Conservation (phyloP, 2,888 invertebrate species). For the Thelaira solivaga region DNA sequence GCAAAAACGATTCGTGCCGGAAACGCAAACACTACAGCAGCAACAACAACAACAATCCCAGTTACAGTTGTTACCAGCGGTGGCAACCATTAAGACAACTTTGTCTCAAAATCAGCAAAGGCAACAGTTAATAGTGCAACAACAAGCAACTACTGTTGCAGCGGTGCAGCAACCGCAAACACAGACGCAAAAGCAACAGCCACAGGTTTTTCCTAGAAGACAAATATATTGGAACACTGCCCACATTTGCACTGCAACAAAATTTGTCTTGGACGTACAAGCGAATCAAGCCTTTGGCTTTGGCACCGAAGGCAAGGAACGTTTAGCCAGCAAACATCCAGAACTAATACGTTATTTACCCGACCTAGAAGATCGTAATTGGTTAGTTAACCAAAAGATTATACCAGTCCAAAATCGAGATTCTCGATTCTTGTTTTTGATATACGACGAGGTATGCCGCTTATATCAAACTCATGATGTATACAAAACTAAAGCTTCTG, state of each 20-base stretch:
- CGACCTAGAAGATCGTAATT: slow-evolving; percentile 82
- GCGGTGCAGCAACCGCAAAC: slow-evolving; percentile 25
- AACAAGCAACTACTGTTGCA: slow-evolving; percentile 3
- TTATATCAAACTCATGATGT: slow-evolving; percentile 79
- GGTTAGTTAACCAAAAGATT: slow-evolving; percentile 80
- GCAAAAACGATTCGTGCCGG: slow-evolving; percentile 56
- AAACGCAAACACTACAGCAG: slow-evolving; percentile 24
- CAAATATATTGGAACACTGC: slow-evolving; percentile 80
- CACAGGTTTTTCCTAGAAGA: slow-evolving; percentile 68
- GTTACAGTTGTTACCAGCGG: slow-evolving; percentile 16
- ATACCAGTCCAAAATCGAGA: slow-evolving; percentile 81
- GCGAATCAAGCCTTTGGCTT: slow-evolving; percentile 76
- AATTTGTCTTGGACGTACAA: slow-evolving; percentile 80
- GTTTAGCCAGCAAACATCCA: slow-evolving; percentile 82
- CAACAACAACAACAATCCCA: slow-evolving; percentile 13
- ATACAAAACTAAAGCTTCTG: slow-evolving; percentile 77
- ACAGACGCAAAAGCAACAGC: slow-evolving; percentile 27
- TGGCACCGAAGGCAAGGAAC: slow-evolving; percentile 78
- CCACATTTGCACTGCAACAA: slow-evolving; percentile 79
- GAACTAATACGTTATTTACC: slow-evolving; percentile 82
- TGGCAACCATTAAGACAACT: slow-evolving; percentile 44
- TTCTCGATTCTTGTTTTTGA: slow-evolving; percentile 80
- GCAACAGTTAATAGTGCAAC: slow-evolving; percentile 29
- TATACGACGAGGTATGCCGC: slow-evolving; percentile 81
- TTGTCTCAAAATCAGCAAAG: slow-evolving; percentile 27